These are phyloP conservation scores for Patiria pectinifera DNA, from an alignment of 53 echinoderm and acorn worm genomes.

Conservation along the genomic window DNA sequence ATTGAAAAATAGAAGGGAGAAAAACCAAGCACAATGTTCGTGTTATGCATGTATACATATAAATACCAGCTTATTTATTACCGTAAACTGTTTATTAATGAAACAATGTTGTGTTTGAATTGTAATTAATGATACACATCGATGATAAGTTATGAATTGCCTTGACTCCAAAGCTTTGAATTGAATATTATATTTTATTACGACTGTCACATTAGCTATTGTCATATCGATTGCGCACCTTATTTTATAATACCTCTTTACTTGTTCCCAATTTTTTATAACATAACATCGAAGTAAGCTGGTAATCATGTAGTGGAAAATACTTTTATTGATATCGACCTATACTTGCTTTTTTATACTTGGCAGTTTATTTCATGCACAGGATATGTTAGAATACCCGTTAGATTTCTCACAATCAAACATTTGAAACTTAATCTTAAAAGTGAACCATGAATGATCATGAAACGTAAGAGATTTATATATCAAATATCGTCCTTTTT, in stretches of 20 bases:
- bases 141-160: conserved; percentile 7
- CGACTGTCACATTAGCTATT: not conserved
- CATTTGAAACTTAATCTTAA: no score
- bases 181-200: conserved; percentile 16
- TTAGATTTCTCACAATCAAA: no score
- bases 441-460: no score
- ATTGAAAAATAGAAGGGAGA: not conserved
- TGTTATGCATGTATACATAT: not conserved
- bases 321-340: not conserved
- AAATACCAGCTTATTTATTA: conserved; percentile 1
- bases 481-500: not conserved
- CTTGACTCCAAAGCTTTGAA: not conserved
- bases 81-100: not conserved
- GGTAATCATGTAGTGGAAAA: not conserved
- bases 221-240: not conserved
- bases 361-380: not conserved
- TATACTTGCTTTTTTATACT: not conserved
- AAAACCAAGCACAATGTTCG: not conserved
- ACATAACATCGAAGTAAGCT: not conserved
- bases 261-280: not conserved
- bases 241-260: not conserved
- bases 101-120: conserved; percentile 11
- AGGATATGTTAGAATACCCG: no score
- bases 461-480: not conserved
- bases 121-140: not conserved